phyloP scores from a whole-genome alignment of 2,888 invertebrate species.

The Drosophila prolongata region DNA sequence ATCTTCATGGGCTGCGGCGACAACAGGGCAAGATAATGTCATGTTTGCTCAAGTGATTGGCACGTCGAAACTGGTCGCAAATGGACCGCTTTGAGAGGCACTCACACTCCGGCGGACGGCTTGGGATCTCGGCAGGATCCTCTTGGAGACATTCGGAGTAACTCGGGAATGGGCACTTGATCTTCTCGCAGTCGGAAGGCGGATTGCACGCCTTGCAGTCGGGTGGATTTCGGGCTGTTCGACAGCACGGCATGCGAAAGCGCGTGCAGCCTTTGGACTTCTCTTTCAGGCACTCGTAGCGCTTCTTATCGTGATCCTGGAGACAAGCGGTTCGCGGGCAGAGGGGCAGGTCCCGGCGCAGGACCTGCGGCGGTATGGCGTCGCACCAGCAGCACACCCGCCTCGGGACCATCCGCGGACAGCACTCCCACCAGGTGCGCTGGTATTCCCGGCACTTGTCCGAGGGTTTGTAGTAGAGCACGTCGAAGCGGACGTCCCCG shows the following conservation, averaged over 20 bases:
- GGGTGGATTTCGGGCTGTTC: conserved; percentile 52
- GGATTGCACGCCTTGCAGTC: fast-evolving
- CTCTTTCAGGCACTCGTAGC: conserved; percentile 1
- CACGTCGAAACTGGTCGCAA: conserved; percentile 18
- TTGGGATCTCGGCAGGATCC: conserved; percentile 16
- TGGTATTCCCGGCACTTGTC: conserved; percentile 54
- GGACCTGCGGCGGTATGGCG: conserved; percentile 51
- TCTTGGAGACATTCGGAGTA: conserved; percentile 59
- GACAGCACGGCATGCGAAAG: conserved; percentile 52
- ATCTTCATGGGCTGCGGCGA: no score
- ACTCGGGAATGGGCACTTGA: conserved; percentile 63
- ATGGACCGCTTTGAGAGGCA: not conserved
- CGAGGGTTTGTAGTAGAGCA: conserved; percentile 59
- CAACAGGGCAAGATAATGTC: conserved; percentile 29
- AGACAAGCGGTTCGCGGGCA: conserved; percentile 34
- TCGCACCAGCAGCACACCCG: conserved; percentile 55
- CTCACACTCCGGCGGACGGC: conserved; percentile 48
- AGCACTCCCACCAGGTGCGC: conserved; percentile 71
- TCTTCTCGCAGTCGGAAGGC: conserved; percentile 29
- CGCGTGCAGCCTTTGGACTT: conserved; percentile 36
- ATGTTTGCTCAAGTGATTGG: not conserved
- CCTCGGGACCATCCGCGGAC: conserved; percentile 53
- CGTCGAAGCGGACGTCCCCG: conserved; percentile 51
- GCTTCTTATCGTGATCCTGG: conserved; percentile 4
- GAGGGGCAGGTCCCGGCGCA: conserved; percentile 22